These are phyloP conservation scores for Gavia stellata DNA, from an alignment of 2,113 vertebrate genomes.

Conservation along the genomic window DNA sequence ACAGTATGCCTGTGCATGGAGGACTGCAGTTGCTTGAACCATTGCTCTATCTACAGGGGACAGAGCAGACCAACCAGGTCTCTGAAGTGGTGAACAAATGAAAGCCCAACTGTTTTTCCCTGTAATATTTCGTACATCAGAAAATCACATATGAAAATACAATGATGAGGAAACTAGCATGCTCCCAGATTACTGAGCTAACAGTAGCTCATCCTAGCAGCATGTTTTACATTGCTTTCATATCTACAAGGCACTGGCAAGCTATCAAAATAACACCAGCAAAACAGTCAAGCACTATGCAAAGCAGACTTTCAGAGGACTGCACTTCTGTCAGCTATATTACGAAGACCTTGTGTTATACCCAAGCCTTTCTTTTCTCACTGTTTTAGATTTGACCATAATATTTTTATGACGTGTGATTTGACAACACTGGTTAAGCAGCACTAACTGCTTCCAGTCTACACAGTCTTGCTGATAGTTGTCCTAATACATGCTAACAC, in stretches of 20 bases:
- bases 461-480: not conserved
- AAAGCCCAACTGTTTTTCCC: not conserved
- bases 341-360: not conserved
- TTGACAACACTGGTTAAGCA: not conserved
- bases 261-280: not conserved
- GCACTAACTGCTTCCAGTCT: conserved; percentile 13
- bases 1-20: not conserved
- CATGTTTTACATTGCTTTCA: not conserved
- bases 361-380: not conserved
- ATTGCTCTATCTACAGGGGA: not conserved
- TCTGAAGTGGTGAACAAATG: not conserved
- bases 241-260: not conserved
- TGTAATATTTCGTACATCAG: not conserved
- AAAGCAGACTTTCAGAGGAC: not conserved
- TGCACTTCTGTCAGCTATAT: not conserved
- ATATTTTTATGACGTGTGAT: not conserved
- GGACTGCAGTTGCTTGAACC: not conserved
- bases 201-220: not conserved
- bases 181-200: not conserved
- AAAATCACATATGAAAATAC: not conserved
- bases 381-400: conserved; percentile 11
- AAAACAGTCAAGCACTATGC: not conserved
- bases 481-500: not conserved
- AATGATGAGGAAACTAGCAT: not conserved
- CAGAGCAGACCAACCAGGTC: not conserved